A percentile compares a stretch with the other conserved stretches of the same genome.
Evolutionary conservation across 2,113 vertebrate species (phyloP).

Genomic region (Poeciliopsis retropinna): DNA sequence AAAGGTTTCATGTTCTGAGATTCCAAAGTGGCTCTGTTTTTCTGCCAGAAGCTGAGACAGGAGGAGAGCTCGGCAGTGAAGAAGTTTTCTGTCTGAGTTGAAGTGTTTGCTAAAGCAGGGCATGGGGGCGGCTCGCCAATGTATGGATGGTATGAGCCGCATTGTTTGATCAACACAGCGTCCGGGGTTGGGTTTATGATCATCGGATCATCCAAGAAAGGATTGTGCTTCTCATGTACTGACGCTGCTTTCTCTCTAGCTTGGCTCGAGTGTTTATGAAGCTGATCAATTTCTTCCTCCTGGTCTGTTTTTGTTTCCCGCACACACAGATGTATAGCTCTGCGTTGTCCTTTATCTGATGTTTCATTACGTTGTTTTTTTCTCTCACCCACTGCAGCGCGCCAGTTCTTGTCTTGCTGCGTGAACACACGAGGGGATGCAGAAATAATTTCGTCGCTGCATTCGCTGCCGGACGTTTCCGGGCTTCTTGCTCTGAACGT

Average conservation of each 20-base stretch:
- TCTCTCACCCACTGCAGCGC: not conserved
- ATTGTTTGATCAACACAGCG: too few species aligned
- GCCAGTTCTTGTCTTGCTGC: not conserved
- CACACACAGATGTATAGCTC: not conserved
- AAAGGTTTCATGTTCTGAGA: constrained; percentile 40
- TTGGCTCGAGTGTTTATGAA: not conserved
- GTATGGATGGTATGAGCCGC: not conserved
- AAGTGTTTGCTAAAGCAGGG: constrained; percentile 27
- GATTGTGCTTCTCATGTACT: not conserved
- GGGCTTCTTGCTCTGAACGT: constrained; percentile 55
- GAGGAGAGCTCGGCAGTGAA: constrained; percentile 66
- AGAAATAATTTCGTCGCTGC: constrained; percentile 9
- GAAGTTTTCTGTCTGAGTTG: constrained; percentile 81
- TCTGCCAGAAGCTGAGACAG: constrained; percentile 59
- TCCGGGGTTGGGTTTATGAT: not conserved
- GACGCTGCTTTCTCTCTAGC: not conserved
- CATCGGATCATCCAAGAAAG: constrained; percentile 4
- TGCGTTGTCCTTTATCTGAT: not conserved
- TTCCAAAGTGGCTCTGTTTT: not conserved
- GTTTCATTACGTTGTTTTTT: not conserved
- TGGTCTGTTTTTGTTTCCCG: not conserved
- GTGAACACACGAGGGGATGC: not conserved
- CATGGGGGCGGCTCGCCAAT: not conserved
- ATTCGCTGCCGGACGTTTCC: constrained; percentile 51
- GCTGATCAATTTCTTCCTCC: not conserved